Conservation (phyloP, 2,797 vertebrate genomes). For the Sparidentex hasta region DNA sequence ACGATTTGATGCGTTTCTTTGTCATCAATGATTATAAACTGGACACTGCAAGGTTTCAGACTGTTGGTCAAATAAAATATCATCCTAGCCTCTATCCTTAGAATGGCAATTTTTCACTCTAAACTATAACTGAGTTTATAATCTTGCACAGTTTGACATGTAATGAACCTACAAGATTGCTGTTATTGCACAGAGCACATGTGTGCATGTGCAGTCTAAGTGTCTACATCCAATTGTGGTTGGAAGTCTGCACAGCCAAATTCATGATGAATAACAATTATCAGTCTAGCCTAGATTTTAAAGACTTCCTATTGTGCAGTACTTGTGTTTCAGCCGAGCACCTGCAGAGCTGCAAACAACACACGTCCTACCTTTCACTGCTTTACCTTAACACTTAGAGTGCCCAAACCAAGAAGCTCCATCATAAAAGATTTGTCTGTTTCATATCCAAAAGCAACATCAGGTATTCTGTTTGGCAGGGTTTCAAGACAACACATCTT, state of each 20-base stretch:
- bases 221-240: not conserved
- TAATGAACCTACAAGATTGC: not conserved
- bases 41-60: not conserved
- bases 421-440: not conserved
- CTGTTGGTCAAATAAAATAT: not conserved
- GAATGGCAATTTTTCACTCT: not conserved
- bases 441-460: constrained; percentile 7
- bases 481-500: not conserved
- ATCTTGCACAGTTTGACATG: not conserved
- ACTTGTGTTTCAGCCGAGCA: constrained; percentile 4
- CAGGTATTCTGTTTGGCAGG: not conserved
- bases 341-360: not conserved
- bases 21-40: not conserved
- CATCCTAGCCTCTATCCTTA: too few species aligned
- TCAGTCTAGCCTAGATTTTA: not conserved
- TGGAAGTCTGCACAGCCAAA: not conserved
- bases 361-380: not conserved
- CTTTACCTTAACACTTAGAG: not conserved
- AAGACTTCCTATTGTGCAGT: not conserved
- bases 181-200: not conserved
- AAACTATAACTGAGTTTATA: not conserved
- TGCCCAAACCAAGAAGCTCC: not conserved
- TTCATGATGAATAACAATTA: not conserved
- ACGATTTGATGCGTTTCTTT: not conserved
- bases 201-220: not conserved